These are phyloP conservation scores for Dissostichus mawsoni DNA, from an alignment of 2,113 vertebrate species.

Conservation along the genomic window DNA sequence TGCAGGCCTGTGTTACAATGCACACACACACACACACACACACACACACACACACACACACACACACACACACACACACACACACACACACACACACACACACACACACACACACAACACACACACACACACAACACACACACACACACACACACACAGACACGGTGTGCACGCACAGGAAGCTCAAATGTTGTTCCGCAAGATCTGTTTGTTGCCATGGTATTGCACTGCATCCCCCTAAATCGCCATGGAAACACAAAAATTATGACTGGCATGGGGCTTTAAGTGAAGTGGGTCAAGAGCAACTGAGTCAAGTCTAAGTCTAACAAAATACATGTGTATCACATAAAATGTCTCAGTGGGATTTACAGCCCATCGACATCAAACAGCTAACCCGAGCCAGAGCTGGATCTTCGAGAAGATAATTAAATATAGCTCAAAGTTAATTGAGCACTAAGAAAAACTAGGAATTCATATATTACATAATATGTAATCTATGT, in stretches of 20 bases:
- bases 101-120: no score
- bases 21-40: conserved; percentile 5
- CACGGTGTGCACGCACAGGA: conserved; percentile 42
- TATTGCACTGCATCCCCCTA: conserved; percentile 64
- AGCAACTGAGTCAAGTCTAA: conserved; percentile 29
- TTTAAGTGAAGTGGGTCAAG: conserved; percentile 67
- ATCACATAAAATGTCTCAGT: background rate
- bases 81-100: conserved; percentile 26
- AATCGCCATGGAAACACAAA: conserved; percentile 81
- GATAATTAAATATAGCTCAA: background rate
- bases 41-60: conserved; percentile 22
- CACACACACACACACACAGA: conserved; percentile 30
- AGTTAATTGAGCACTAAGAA: background rate
- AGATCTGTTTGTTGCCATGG: conserved; percentile 79
- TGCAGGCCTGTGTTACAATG: background rate
- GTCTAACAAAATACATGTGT: background rate
- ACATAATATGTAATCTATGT: background rate
- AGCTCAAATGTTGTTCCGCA: conserved; percentile 38
- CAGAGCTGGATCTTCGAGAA: background rate
- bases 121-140: no score
- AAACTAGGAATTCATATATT: background rate
- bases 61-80: conserved; percentile 17
- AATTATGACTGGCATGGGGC: conserved; percentile 53
- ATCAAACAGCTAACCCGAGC: background rate
- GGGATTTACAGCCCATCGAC: background rate